Conservation (phyloP, 2,113 vertebrate species). For the Corythaixoides concolor region DNA sequence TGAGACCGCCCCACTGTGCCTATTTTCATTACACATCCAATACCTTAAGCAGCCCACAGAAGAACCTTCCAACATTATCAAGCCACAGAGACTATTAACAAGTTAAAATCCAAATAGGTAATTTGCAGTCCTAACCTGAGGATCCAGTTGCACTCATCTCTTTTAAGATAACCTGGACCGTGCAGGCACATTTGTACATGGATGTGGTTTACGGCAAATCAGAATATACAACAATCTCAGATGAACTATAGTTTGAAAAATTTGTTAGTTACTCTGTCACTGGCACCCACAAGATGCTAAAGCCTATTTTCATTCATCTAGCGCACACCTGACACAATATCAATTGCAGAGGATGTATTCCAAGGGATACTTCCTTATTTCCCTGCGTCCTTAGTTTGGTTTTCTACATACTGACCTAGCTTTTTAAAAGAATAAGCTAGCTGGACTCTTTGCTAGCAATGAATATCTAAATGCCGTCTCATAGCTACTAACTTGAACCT, state of each 20-base stretch:
- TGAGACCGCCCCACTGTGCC: background rate
- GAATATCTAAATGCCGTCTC: background rate
- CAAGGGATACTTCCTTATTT: background rate
- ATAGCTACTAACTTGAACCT: background rate
- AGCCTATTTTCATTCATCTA: background rate
- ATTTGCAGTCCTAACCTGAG: background rate
- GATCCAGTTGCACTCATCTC: background rate
- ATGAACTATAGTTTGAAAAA: accelerated
- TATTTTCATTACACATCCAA: background rate
- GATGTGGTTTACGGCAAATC: accelerated
- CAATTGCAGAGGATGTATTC: background rate
- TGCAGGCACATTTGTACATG: background rate
- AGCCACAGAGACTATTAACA: background rate
- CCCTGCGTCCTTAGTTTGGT: background rate
- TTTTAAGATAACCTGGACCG: background rate
- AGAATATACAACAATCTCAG: background rate
- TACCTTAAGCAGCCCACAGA: background rate
- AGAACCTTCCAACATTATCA: background rate
- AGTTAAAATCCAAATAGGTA: background rate
- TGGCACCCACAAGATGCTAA: background rate
- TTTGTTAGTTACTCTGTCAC: background rate
- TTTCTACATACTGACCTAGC: background rate
- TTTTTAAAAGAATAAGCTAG: background rate
- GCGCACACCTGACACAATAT: background rate
- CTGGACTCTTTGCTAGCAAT: background rate